Evolutionary conservation across 2,113 vertebrate genomes (phyloP), one percentile per base, ranked within the genome.

Genomic region (Menidia beryllina): DNA sequence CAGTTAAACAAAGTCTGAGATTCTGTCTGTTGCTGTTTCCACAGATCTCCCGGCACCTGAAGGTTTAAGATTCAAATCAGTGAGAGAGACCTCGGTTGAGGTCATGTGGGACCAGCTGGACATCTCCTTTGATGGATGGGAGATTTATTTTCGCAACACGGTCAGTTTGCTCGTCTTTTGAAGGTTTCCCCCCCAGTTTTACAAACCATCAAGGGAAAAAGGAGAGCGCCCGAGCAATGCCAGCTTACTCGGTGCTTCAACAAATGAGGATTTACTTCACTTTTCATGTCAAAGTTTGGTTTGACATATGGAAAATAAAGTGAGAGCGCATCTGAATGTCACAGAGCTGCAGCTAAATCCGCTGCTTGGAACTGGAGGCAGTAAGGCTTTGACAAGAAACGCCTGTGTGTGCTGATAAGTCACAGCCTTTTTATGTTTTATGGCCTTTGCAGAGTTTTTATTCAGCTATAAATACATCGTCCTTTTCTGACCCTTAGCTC

Each of bases 91-190:
- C 0, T 96, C 96, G 0, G 95, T 99, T 21, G 95, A 97, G 69
- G 96, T 99, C 27, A 87, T 92, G 49, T 99, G 97, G 97, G 97
- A 98, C 67, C 95, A 95, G 87, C 84, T 98, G 75, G 93, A 96
- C 76, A 92, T 97, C 11, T 79, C 94, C 39, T 97, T 98, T 52
- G 96, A 98, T 69, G 93, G 92, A 5, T 99, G 97, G 97, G 94
- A 97, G 79, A 93, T 99, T 66, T 90, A 95, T 84, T 96, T 99
- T 88, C 94, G 82, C 34, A 96, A 96, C 58, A 94, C 88, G 91
- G 97, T 98, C 75, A 93, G 94, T 78, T 21, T 73, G 52, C 39
- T 9, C 15, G 5, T 25, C 30, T 13, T 61, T 50, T 75, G 9
- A 73, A 70, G 45, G 2, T 52, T 51, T 21, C 19, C 34, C 27